A percentile compares a stretch with the other conserved stretches of the same genome.
Evolutionary conservation across 2,113 vertebrate species (phyloP).

Genomic region (Labrus mixtus): DNA sequence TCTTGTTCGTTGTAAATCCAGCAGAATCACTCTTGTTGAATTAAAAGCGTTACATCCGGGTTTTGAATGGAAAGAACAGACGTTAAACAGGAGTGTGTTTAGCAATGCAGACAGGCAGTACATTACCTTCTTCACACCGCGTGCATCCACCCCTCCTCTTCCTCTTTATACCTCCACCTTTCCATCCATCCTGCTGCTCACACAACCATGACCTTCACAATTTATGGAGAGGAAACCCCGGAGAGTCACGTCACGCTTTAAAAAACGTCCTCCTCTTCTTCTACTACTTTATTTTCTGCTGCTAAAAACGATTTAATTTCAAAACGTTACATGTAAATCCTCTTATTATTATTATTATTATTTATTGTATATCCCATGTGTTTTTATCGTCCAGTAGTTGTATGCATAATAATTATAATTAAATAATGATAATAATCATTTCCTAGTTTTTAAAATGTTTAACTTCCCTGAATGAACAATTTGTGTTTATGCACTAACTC

Average conservation of each 20-base stretch:
- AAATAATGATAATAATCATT: not conserved
- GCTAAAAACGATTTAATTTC: not conserved
- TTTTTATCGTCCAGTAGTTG: not conserved
- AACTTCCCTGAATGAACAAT: no score
- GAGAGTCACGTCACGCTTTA: slow-evolving; percentile 73
- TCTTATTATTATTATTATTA: not conserved
- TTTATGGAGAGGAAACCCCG: slow-evolving; percentile 80
- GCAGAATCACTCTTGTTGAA: not conserved
- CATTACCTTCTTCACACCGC: slow-evolving; percentile 49
- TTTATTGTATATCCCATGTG: not conserved
- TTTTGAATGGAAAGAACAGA: not conserved
- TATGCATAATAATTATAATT: not conserved
- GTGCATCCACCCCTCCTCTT: slow-evolving; percentile 24
- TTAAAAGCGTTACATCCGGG: slow-evolving; percentile 8
- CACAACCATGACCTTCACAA: slow-evolving; percentile 74
- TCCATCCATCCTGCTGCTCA: slow-evolving; percentile 66
- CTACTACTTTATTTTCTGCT: slow-evolving; percentile 1
- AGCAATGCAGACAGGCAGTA: slow-evolving; percentile 50
- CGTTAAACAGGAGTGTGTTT: slow-evolving; percentile 4
- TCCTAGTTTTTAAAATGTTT: no score
- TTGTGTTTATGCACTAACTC: no score
- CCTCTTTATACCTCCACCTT: slow-evolving; percentile 43
- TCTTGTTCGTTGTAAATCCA: not conserved
- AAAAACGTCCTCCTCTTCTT: slow-evolving; percentile 37
- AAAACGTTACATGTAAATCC: no score